Evolutionary conservation across 2,888 invertebrate species (phyloP).

Genomic region (Acleris emargana): DNA sequence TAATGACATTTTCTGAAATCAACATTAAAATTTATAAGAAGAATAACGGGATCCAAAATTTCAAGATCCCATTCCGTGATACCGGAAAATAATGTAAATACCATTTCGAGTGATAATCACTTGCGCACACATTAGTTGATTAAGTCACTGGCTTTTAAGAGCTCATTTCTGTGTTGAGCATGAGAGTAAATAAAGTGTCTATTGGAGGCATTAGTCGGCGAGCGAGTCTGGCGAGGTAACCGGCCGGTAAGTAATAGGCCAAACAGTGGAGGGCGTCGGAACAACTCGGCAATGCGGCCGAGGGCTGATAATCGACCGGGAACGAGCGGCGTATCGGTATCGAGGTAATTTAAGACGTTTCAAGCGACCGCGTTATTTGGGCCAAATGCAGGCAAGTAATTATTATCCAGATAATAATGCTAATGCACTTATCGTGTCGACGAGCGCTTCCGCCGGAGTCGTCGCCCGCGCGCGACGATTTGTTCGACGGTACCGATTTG

Average conservation of each 20-base stretch:
- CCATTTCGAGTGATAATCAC: slow-evolving; percentile 59
- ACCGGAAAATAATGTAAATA: slow-evolving; percentile 43
- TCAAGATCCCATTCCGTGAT: slow-evolving; percentile 42
- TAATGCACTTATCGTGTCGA: slow-evolving; percentile 83
- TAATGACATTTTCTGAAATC: slow-evolving; percentile 31
- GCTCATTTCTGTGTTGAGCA: slow-evolving; percentile 59
- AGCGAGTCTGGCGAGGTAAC: slow-evolving; percentile 55
- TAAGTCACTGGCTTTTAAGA: slow-evolving; percentile 67
- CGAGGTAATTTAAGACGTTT: slow-evolving; percentile 74
- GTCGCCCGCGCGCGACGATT: slow-evolving; percentile 55
- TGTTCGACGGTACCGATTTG: slow-evolving; percentile 48
- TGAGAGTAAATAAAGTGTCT: slow-evolving; percentile 63
- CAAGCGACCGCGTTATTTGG: slow-evolving; percentile 75
- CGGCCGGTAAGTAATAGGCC: slow-evolving; percentile 69
- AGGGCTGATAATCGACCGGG: slow-evolving; percentile 57
- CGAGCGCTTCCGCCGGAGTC: slow-evolving; percentile 74
- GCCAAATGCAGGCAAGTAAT: slow-evolving; percentile 82
- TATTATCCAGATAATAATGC: slow-evolving; percentile 83
- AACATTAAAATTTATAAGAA: slow-evolving; percentile 18
- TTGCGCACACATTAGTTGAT: slow-evolving; percentile 64
- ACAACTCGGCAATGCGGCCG: slow-evolving; percentile 45
- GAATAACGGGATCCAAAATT: slow-evolving; percentile 40
- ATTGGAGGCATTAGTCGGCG: slow-evolving; percentile 53
- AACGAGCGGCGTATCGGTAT: slow-evolving; percentile 60
- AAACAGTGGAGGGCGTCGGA: slow-evolving; percentile 65